phyloP scores from a whole-genome alignment of 2,888 invertebrate genomes.

The Salticus scenicus region DNA sequence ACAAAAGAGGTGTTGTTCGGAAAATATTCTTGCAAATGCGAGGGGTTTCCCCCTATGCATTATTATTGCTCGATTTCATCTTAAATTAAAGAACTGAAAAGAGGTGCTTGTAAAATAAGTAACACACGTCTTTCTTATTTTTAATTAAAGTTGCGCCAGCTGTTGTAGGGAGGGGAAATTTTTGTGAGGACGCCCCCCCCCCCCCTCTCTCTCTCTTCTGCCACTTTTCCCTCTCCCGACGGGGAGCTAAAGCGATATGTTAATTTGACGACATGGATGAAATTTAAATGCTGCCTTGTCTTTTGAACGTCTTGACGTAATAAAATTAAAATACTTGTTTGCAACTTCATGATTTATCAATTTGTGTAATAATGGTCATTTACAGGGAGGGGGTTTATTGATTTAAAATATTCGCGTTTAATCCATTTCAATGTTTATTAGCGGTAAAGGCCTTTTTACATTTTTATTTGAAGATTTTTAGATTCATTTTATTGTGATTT shows the following conservation, averaged over 20 bases:
- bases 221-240: constrained; percentile 8
- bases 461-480: background rate
- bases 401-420: constrained; percentile 2
- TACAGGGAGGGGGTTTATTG: constrained; percentile 22
- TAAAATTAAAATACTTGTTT: constrained; percentile 70
- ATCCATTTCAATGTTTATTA: background rate
- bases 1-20: constrained; percentile 67
- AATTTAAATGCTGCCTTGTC: constrained; percentile 65
- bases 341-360: constrained; percentile 68
- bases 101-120: constrained; percentile 65
- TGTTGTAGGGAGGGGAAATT: constrained; percentile 26
- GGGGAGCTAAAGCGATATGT: constrained; percentile 61
- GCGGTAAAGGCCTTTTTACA: background rate
- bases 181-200: constrained; percentile 11
- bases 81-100: constrained; percentile 68
- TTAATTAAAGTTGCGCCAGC: constrained; percentile 67
- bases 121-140: constrained; percentile 69
- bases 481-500: background rate
- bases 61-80: constrained; percentile 69
- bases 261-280: constrained; percentile 70
- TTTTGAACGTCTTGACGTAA: constrained; percentile 60
- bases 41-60: constrained; percentile 28
- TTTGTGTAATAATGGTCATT: constrained; percentile 70
- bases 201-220: background rate
- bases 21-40: constrained; percentile 44